phyloP scores from a whole-genome alignment of 2,797 vertebrate species.

The Sebastes hubbsi region DNA sequence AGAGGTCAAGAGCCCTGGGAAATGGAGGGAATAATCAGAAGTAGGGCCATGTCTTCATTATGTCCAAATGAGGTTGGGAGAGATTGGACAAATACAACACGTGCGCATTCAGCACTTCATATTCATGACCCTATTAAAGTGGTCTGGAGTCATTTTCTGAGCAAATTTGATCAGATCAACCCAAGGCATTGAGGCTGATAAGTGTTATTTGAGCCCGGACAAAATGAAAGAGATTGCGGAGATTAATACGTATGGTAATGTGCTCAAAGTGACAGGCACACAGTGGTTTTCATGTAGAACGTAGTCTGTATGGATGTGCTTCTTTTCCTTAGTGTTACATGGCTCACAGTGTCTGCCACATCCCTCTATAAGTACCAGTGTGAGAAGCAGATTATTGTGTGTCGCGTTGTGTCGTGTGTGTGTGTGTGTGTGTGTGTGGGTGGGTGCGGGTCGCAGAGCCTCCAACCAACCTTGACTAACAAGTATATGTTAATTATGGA shows the following conservation, averaged over 20 bases:
- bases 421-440: conserved; percentile 5
- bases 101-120: conserved; percentile 68
- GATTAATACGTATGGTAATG: conserved; percentile 36
- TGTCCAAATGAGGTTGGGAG: conserved; percentile 80
- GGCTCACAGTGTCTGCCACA: conserved; percentile 30
- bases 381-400: conserved; percentile 28
- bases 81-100: conserved; percentile 81
- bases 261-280: conserved; percentile 34
- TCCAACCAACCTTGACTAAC: conserved; percentile 96
- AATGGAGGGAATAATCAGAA: conserved; percentile 71
- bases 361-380: conserved; percentile 17
- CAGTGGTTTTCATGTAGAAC: conserved; percentile 21
- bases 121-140: conserved; percentile 85
- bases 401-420: conserved; percentile 13
- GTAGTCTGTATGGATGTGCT: not conserved
- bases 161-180: conserved; percentile 87
- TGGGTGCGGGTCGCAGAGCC: conserved; percentile 72
- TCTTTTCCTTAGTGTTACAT: conserved; percentile 46
- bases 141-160: conserved; percentile 88
- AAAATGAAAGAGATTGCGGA: conserved; percentile 41
- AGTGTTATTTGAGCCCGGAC: conserved; percentile 63
- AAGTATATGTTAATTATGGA: conserved; percentile 99
- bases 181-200: conserved; percentile 52
- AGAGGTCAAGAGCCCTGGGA: conserved; percentile 73
- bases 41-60: conserved; percentile 79